phyloP scores from a whole-genome alignment of 1,140 invertebrate genomes.

The Patella vulgata region DNA sequence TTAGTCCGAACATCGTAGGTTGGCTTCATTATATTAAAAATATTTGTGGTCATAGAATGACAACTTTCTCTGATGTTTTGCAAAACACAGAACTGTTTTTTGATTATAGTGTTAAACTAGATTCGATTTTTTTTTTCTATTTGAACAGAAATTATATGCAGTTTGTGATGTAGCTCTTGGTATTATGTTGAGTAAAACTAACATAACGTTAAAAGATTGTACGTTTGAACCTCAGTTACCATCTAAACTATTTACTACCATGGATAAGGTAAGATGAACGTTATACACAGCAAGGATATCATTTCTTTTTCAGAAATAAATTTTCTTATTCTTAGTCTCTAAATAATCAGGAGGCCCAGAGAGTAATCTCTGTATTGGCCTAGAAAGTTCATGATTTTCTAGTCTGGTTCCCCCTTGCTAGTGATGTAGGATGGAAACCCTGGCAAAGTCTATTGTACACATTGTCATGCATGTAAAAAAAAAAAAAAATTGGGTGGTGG shows the following conservation, averaged over 20 bases:
- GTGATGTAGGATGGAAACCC: too few relatives aligned
- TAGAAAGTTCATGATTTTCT: too few relatives aligned
- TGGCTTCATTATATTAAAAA: too few relatives aligned
- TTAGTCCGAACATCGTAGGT: too few relatives aligned
- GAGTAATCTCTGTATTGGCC: not conserved
- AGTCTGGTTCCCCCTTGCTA: too few relatives aligned
- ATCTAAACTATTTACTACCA: conserved; percentile 65
- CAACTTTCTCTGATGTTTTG: too few relatives aligned
- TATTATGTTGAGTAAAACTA: conserved; percentile 85
- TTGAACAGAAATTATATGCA: conserved; percentile 94
- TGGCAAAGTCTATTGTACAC: too few relatives aligned
- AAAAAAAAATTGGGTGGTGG: too few relatives aligned
- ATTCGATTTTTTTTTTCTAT: conserved; percentile 43
- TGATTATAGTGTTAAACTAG: too few relatives aligned
- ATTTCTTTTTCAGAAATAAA: not conserved
- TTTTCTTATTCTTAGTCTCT: not conserved
- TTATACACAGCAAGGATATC: not conserved
- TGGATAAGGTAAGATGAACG: conserved; percentile 58
- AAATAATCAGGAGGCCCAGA: not conserved
- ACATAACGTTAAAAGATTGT: conserved; percentile 89
- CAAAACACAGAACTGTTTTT: too few relatives aligned
- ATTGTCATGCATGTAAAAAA: too few relatives aligned
- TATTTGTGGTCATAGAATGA: too few relatives aligned
- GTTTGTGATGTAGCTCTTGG: conserved; percentile 94
- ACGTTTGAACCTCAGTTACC: conserved; percentile 78